A percentile compares a stretch with the other conserved stretches of the same genome.
phyloP scores from a whole-genome alignment of 2,888 invertebrate genomes.

The Lepidocyrtinus sp. region DNA sequence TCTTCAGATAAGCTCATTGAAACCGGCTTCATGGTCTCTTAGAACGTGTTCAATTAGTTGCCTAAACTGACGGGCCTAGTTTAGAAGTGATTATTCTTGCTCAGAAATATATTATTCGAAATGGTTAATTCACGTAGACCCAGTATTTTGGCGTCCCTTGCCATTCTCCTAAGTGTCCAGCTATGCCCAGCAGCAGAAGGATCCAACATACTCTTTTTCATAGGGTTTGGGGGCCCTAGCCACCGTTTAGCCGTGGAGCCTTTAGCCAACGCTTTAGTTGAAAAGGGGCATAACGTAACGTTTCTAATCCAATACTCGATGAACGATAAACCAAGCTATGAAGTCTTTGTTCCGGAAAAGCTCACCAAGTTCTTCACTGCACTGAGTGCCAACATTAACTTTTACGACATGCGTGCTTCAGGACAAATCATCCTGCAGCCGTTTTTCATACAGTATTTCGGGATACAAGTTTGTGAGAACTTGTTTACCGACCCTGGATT shows the following conservation, averaged over 20 bases:
- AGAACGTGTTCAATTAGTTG: too few relatives aligned
- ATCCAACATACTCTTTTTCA: slow-evolving; percentile 37
- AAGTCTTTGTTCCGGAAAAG: slow-evolving; percentile 16
- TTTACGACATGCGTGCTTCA: slow-evolving; percentile 28
- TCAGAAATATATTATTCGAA: too few relatives aligned
- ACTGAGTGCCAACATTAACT: not conserved
- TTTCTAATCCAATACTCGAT: slow-evolving; percentile 26
- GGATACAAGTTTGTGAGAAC: slow-evolving; percentile 30
- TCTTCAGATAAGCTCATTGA: too few relatives aligned
- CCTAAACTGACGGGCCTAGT: too few relatives aligned
- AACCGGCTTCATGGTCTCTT: too few relatives aligned
- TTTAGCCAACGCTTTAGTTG: slow-evolving; percentile 23
- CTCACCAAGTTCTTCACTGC: not conserved
- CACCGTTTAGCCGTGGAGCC: slow-evolving; percentile 30
- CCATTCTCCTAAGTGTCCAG: too few relatives aligned
- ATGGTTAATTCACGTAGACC: too few relatives aligned
- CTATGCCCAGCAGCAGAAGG: too few relatives aligned
- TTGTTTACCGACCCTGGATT: slow-evolving; percentile 37
- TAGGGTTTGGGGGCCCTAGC: slow-evolving; percentile 41
- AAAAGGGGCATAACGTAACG: slow-evolving; percentile 35
- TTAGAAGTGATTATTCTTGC: too few relatives aligned
- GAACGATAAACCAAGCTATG: slow-evolving; percentile 13
- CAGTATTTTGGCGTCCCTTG: too few relatives aligned
- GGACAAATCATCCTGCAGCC: slow-evolving; percentile 2
- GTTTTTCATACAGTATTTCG: slow-evolving; percentile 22